Conservation (phyloP, 2,888 invertebrate genomes). For the Trichogramma evanescens region DNA sequence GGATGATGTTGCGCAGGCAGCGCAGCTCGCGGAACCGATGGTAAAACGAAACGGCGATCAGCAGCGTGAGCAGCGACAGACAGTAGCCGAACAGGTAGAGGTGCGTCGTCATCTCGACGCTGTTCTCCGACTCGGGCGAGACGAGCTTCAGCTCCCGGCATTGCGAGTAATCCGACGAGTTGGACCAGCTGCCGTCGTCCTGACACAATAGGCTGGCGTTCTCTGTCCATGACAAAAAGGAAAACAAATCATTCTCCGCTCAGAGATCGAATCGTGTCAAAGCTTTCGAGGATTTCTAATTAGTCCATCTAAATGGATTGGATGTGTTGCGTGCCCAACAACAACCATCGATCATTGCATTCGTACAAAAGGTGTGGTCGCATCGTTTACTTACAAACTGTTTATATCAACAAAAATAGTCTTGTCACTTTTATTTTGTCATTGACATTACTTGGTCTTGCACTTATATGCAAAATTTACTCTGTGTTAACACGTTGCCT, state of each 20-base stretch:
- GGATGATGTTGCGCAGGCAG: background rate
- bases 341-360: too few species aligned
- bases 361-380: too few species aligned
- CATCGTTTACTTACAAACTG: too few species aligned
- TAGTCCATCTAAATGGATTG: too few species aligned
- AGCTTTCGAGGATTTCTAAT: too few species aligned
- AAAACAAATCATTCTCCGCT: background rate
- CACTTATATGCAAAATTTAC: too few species aligned
- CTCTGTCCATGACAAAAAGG: slow-evolving; percentile 23
- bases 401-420: too few species aligned
- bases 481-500: too few species aligned
- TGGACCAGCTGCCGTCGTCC: background rate
- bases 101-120: background rate
- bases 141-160: background rate
- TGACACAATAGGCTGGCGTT: background rate
- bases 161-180: background rate
- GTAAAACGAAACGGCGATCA: background rate
- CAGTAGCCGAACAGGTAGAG: background rate
- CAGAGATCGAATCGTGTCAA: too few species aligned
- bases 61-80: background rate
- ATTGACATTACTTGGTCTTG: too few species aligned
- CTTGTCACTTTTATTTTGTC: too few species aligned
- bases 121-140: background rate
- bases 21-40: background rate
- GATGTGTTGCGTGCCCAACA: too few species aligned